Base-by-base conservation (phyloP, 2,797 vertebrate genomes). In the Triplophysa yarkandensis region DNA sequence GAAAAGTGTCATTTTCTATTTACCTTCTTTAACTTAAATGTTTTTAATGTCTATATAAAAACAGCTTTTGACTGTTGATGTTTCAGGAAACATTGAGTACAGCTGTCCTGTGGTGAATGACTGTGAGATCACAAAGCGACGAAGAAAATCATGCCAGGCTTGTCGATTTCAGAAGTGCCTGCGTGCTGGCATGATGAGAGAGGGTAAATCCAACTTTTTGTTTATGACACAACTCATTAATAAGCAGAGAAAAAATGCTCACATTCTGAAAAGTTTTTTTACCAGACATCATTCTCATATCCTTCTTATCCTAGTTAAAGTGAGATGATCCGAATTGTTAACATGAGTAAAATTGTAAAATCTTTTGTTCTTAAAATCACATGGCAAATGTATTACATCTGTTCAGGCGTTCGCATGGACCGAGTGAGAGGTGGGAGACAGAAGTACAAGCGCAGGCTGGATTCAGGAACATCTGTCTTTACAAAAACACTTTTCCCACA, bases 91-190 rank as follows among this genome's bases (percentile, higher is more conserved):
- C 83, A 92, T 93, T 0, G 90, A 92, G 78, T 93, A 92, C 85
- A 90, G 85, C 81, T 93, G 92, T 30, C 91, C 91, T 0, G 86
- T 91, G 80, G 81, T 77, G 63, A 91, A 89, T 6, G 84, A 90
- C 52, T 93, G 92, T 55, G 92, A 93, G 84, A 90, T 93, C 79
- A 93, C 90, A 1, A 93, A 93, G 70, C 70, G 90, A 8, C 71
- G 91, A 71, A 86, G 92, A 86, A 93, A 92, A 67, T 89, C 91
- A 1, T 93, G 92, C 25, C 92, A 93, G 84, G 90, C 92, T 1
- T 93, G 92, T 9, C 91, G 92, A 84, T 92, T 92, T 83, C 88
- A 86, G 72, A 93, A 93, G 62, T 92, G 92, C 79, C 88, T 93
- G 23, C 86, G 84, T 57, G 91, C 90, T 0, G 92, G 92, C 3